Evolutionary conservation across 2,113 vertebrate genomes (phyloP), one percentile per base, ranked within the genome.

Genomic region (Apodemus sylvaticus): DNA sequence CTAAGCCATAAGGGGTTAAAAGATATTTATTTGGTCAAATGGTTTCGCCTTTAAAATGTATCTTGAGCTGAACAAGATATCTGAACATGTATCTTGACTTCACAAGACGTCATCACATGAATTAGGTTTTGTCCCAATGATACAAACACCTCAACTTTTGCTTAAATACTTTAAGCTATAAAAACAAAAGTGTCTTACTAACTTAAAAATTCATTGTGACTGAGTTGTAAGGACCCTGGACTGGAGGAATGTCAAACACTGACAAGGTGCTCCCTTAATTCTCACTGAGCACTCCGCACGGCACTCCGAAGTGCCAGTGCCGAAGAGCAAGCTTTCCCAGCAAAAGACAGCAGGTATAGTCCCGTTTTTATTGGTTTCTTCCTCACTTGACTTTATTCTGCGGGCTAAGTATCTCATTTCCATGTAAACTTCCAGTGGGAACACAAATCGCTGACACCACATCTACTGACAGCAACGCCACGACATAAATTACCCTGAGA

Each of bases 381-480:
- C 92, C 78, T 93, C 89, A 94, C 96, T 97, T 97, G 94, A 97
- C 94, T 98, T 98, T 98, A 98, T 98, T 99, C 97, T 98, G 98
- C 89, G 98, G n/a, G 97, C 91, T 97, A 96, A 97, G 96, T 96
- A 97, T 96, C 97, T 98, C 97, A 91, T 98, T 99, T 98, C 98
- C 98, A 98, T 9, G 24, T 97, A 98, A 98, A 98, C 98, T 98
- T 99, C 97, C 98, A 98, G 96, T 91, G 97, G 98, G 98, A 98
- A 95, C 94, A 89, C 86, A 98, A 98, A 98, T 97, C 99, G 98
- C 99, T 99, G 98, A 99, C 98, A 98, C 96, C 92, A 98, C 98
- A 99, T 97, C 97, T 98, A 98, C 96, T 97, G 97, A 96, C 97
- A 95, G 90, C 97, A 98, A 98, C 86, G 97, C 96, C 98, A 98